These are phyloP conservation scores for Agrenia bidenticulata DNA, from an alignment of 2,888 invertebrate genomes.

Conservation along the genomic window DNA sequence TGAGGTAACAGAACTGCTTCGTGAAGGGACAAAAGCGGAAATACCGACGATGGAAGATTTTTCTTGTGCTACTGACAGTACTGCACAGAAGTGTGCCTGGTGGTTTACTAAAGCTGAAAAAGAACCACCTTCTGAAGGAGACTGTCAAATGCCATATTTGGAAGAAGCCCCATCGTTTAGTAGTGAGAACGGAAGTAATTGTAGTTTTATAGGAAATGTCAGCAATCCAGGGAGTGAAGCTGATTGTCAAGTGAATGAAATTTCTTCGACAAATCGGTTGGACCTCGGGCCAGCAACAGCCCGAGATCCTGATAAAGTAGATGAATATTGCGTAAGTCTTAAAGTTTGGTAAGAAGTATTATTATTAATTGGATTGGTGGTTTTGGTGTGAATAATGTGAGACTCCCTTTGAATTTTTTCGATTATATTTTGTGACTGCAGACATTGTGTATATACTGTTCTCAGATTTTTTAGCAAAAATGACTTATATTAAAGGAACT, in stretches of 20 bases:
- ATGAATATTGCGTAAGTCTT: slow-evolving; percentile 52
- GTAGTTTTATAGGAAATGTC: slow-evolving; percentile 42
- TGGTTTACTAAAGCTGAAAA: slow-evolving; percentile 39
- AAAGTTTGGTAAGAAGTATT: background rate
- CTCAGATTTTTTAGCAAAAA: background rate
- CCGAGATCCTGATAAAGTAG: slow-evolving; percentile 32
- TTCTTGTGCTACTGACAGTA: background rate
- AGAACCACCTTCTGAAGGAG: slow-evolving; percentile 19
- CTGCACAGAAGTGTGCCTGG: slow-evolving; percentile 36
- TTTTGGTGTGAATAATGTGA: background rate
- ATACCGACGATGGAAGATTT: slow-evolving; percentile 8
- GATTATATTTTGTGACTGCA: slow-evolving; percentile 42
- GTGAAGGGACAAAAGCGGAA: slow-evolving; percentile 6
- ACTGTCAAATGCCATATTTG: background rate
- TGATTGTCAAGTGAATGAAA: slow-evolving; percentile 44
- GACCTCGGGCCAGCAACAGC: background rate
- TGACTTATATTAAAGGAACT: background rate
- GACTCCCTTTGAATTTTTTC: too few species aligned
- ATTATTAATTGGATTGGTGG: background rate
- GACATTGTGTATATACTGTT: slow-evolving; percentile 20
- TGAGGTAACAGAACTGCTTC: slow-evolving; percentile 18
- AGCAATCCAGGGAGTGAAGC: slow-evolving; percentile 35
- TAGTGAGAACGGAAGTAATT: slow-evolving; percentile 28
- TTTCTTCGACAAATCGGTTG: slow-evolving; percentile 28
- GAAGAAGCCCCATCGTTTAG: background rate